Evolutionary conservation across 1,140 invertebrate species (phyloP).

Genomic region (Drosophila watanabei): DNA sequence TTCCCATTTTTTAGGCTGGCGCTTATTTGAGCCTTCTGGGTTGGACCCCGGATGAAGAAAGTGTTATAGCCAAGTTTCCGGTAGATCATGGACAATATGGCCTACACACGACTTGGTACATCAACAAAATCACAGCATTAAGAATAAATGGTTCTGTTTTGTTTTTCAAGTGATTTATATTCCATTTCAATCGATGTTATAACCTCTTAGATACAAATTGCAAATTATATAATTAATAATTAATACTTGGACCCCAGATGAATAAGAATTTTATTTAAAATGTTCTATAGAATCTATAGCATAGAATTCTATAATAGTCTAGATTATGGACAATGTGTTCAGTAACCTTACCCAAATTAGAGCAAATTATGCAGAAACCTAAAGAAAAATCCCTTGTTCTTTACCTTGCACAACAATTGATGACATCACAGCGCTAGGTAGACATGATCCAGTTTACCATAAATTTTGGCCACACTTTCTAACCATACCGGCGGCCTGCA

Average conservation of each 20-base stretch:
- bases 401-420: neutral
- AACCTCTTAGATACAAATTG: neutral
- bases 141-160: conserved; percentile 31
- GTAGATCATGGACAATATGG: conserved; percentile 40
- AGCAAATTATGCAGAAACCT: too few species aligned
- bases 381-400: neutral
- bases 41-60: conserved; percentile 14
- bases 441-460: conserved; percentile 3
- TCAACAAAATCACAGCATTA: neutral
- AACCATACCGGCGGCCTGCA: conserved; percentile 22
- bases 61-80: conserved; percentile 32
- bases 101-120: conserved; percentile 14
- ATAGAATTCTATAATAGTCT: too few species aligned
- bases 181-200: too few species aligned
- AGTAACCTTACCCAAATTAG: too few species aligned
- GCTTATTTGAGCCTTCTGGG: neutral
- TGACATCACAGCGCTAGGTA: neutral
- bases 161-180: conserved; percentile 15
- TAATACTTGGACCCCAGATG: too few species aligned
- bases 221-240: too few species aligned
- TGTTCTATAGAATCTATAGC: too few species aligned
- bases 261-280: too few species aligned
- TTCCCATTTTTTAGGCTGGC: conserved; percentile 2
- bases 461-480: conserved; percentile 67
- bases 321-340: too few species aligned